These are phyloP conservation scores for Sipha flava DNA, from an alignment of 1,140 invertebrate species.

Conservation along the genomic window DNA sequence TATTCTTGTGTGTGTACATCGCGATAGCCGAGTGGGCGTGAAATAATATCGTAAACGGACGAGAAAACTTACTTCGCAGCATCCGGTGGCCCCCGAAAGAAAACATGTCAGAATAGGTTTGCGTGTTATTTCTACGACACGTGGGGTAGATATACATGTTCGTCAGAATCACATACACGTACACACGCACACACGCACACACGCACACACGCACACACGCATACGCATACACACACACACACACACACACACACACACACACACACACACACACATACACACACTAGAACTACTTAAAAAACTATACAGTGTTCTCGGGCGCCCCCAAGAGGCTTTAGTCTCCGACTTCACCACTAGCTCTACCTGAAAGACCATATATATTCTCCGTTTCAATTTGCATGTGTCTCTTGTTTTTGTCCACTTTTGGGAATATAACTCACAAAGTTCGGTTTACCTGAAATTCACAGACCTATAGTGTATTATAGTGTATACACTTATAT, in stretches of 20 bases:
- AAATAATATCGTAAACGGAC: neutral
- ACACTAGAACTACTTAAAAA: constrained; percentile 29
- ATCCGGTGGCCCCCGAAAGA: neutral
- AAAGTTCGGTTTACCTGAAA: constrained; percentile 32
- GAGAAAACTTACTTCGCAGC: neutral
- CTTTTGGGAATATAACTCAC: constrained; percentile 32
- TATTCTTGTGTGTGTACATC: too few species aligned
- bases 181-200: neutral
- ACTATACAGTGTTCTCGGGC: constrained; percentile 5
- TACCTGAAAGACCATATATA: neutral
- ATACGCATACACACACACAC: neutral
- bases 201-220: neutral
- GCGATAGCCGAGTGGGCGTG: neutral
- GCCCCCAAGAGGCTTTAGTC: neutral
- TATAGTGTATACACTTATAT: neutral
- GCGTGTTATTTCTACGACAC: neutral
- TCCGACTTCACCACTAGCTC: neutral
- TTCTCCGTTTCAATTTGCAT: constrained; percentile 30
- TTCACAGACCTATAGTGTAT: neutral
- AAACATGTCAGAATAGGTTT: constrained; percentile 11
- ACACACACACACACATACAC: neutral
- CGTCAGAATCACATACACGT: neutral
- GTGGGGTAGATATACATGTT: neutral
- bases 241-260: neutral
- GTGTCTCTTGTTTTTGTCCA: constrained; percentile 32